These are phyloP conservation scores for Diceros bicornis DNA, from an alignment of 2,797 vertebrate species.

Conservation along the genomic window DNA sequence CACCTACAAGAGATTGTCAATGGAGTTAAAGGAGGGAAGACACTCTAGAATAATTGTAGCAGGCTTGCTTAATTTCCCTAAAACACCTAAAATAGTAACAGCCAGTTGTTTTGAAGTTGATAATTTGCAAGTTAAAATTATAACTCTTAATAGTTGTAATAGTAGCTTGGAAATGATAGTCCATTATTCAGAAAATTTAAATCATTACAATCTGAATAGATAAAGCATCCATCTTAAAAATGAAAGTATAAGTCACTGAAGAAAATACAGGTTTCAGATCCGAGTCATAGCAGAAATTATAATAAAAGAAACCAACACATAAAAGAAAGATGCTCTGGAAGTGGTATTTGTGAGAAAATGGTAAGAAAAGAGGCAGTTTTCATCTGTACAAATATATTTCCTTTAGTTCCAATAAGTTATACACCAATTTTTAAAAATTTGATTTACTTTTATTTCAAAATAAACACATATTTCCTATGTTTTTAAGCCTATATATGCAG, in stretches of 20 bases:
- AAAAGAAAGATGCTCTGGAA: conserved; percentile 10
- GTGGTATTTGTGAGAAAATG: neutral
- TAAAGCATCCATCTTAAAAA: conserved; percentile 24
- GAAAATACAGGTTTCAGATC: conserved; percentile 14
- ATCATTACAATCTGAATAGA: neutral
- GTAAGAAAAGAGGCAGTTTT: neutral
- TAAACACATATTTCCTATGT: neutral
- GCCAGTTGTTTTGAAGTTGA: conserved; percentile 46
- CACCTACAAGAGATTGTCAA: neutral
- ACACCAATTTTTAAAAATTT: neutral
- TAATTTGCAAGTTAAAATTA: conserved; percentile 50
- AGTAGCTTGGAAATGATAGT: conserved; percentile 5
- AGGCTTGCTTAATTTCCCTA: neutral
- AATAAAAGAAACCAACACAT: neutral
- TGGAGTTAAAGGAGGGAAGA: neutral
- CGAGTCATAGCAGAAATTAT: neutral
- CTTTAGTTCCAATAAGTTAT: neutral
- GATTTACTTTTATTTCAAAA: conserved; percentile 13
- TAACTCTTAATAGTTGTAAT: neutral
- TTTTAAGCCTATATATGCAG: neutral
- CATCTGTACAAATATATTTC: neutral
- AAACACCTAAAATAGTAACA: neutral
- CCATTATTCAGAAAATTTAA: conserved; percentile 39
- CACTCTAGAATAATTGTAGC: neutral
- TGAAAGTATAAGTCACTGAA: conserved; percentile 19